phyloP scores from a whole-genome alignment of 2,797 vertebrate genomes.

The Tokudaia tokunoshimensis region DNA sequence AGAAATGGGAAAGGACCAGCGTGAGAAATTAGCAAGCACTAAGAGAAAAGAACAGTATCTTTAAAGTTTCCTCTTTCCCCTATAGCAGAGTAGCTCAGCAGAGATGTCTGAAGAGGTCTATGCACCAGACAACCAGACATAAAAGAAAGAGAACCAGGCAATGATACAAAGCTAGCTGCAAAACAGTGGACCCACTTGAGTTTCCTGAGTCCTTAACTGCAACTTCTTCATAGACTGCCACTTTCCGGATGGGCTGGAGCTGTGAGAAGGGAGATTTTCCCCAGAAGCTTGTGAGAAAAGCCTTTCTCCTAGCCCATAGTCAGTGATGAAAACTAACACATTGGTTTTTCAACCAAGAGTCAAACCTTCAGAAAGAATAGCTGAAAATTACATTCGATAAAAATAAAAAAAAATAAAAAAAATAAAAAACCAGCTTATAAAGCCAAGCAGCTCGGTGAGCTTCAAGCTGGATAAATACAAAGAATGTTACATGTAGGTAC shows the following conservation, averaged over 20 bases:
- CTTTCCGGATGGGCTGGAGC: neutral
- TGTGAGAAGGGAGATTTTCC: neutral
- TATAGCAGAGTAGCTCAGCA: neutral
- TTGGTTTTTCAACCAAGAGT: slow-evolving; percentile 13
- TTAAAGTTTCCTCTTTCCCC: neutral
- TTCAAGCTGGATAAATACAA: slow-evolving; percentile 10
- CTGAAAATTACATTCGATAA: neutral
- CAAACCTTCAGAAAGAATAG: neutral
- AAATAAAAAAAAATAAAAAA: neutral
- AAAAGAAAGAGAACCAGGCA: neutral
- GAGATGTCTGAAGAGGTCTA: neutral
- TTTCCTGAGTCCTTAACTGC: neutral
- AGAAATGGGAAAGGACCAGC: too few relatives aligned
- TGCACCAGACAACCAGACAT: neutral
- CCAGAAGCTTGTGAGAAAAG: neutral
- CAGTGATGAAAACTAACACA: slow-evolving; percentile 19
- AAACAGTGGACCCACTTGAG: neutral
- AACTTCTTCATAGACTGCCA: neutral
- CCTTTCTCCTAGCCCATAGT: neutral
- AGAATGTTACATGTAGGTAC: neutral
- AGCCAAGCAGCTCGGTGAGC: neutral
- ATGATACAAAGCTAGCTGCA: neutral
- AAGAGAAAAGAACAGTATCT: neutral
- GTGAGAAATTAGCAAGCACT: neutral
- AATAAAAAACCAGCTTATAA: neutral